Evolutionary conservation across 2,888 invertebrate genomes (phyloP).

Genomic region (Chironomus riparius): DNA sequence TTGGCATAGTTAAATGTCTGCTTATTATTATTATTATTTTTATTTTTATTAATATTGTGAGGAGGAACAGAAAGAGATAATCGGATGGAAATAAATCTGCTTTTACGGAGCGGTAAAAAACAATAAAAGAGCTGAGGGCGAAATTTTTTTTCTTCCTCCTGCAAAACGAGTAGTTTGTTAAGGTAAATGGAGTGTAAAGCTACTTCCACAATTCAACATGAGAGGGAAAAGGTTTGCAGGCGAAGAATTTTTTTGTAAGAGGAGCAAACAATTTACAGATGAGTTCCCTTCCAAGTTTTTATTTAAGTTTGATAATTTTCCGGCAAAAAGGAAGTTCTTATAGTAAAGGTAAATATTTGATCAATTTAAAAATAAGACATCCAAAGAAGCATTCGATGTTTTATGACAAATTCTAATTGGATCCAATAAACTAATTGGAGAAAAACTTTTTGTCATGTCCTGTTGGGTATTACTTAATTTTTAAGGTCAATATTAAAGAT

Average conservation of each 20-base stretch:
- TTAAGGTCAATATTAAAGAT: too few species aligned
- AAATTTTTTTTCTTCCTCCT: background rate
- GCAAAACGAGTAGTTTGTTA: slow-evolving; percentile 11
- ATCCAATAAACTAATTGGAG: too few species aligned
- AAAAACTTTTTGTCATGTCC: too few species aligned
- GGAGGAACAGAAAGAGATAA: slow-evolving; percentile 5
- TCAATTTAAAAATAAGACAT: too few species aligned
- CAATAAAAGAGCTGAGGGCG: background rate
- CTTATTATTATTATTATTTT: background rate
- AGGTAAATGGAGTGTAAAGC: slow-evolving; percentile 20
- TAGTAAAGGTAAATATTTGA: too few species aligned
- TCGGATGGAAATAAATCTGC: slow-evolving; percentile 17
- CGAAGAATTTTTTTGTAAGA: background rate
- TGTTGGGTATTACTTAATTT: too few species aligned
- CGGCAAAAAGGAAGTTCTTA: too few species aligned
- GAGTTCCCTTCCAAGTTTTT: background rate
- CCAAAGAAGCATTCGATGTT: too few species aligned
- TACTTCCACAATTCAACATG: background rate
- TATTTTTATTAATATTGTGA: background rate
- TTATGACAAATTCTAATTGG: too few species aligned
- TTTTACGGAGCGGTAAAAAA: background rate
- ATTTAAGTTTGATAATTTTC: too few species aligned
- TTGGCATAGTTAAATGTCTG: background rate
- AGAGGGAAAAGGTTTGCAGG: background rate
- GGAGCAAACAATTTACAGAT: background rate